Base-by-base conservation (phyloP, 2,888 invertebrate species). In the Hesperia comma region DNA sequence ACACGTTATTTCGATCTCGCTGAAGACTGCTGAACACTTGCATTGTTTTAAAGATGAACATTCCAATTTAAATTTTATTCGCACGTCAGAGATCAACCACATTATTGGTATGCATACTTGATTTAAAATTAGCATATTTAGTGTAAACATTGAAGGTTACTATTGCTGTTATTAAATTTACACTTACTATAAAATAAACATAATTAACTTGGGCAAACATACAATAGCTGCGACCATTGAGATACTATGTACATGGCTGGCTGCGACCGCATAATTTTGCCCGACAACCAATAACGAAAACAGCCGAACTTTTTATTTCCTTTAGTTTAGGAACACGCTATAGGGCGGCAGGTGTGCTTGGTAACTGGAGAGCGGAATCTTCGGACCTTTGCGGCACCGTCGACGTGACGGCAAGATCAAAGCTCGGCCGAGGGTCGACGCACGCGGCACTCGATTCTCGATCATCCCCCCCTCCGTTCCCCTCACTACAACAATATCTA, bases 391-490 rank as follows among this genome's bases (percentile, higher is more conserved):
- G 79, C 77, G 76, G 79, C 78, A 72, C 72, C 74, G 71, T 68
- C 74, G 76, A 75, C 78, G 75, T 75, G 74, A 67, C 84, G 87
- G 85, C 76, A 75, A 83, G 84, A 89, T 90, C 88, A 90, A 89
- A 90, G 88, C 80, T 72, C 76, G 75, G 75, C 72, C 72, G 74
- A 73, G 86, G 91, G 92, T 92, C 92, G 90, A 90, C 89, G 91
- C 86, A 89, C 91, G 90, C 88, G 86, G 86, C 84, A 80, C 82
- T 84, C 80, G 80, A 77, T 71, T 76, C 77, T 75, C 77, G 72
- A 75, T 77, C 77, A 75, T 74, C 82, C 82, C 79, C 61, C 75
- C 79, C 71, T 74, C 75, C 72, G 68, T 67, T 74, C 79, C 67
- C 72, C 72, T 73, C 70, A 76, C 64, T 72, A 77, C 69, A 73